Base-by-base conservation (phyloP, 1,140 invertebrate species). In the Bemisia tabaci region DNA sequence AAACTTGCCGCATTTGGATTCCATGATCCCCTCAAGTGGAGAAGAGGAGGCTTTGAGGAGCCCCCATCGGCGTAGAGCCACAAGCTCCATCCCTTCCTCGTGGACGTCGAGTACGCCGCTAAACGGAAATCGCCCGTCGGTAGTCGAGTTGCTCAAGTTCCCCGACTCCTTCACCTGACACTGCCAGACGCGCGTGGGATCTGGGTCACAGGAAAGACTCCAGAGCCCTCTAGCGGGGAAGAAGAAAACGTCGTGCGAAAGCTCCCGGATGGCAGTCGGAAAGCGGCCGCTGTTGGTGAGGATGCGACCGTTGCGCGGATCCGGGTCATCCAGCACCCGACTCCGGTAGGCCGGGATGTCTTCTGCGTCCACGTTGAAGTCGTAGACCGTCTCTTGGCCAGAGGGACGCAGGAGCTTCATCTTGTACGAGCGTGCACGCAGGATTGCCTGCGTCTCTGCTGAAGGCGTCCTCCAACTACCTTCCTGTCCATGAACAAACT, bases 231-330 rank as follows among this genome's bases (percentile, higher is more conserved):
- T 74, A 1, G 83, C 77, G 5, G 85, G 86, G 72, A 87, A 88
- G 72, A 82, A 88, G 62, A 84, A 77, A 59, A 74, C 71, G 59
- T 75, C 78, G 58, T 79, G 77, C 0, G 83, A 82, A 21, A 86
- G 68, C 71, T 78, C 81, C 2, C 83, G 78, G 12, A 85, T 76
- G 0, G 82, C 79, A 0, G 81, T 82, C 61, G 79, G 79, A 67
- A 82, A 87, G 65, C 79, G 77, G 5, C 79, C 80, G 68, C 85
- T 81, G 69, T 85, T 85, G 22, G 74, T 80, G 66, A 87, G 72
- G 26, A 79, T 78, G 67, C 82, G 75, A 22, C 79, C 74, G 61
- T 81, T 82, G 64, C 77, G 80, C n/a, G 82, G 80, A 62, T 79
- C 67, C 73, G 39, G 33, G 1, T 70, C 39, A 24, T 65, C 61